Evolutionary conservation across 2,888 invertebrate genomes (phyloP), one percentile per base, ranked within the genome.

Genomic region (Nemotelus pantherinus): DNA sequence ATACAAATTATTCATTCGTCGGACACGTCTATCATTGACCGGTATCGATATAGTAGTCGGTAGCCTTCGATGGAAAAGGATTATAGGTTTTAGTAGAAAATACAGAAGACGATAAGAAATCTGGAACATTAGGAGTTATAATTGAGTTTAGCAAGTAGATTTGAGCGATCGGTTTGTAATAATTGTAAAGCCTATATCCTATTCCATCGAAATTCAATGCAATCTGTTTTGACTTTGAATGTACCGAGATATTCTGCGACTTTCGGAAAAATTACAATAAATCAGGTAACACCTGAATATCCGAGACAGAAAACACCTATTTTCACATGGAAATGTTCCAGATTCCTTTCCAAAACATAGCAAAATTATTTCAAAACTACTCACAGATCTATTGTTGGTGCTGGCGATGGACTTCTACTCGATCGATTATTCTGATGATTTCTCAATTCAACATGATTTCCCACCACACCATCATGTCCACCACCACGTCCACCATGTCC

Each of bases 331-430:
- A 57, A 50, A 3, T 48, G 64, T 53, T 75, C 77, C 75, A 43
- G 67, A 55, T 41, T 77, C 76, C 80, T 79, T 72, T 44, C 39
- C 9, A 53, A 65, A 57, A 60, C 39, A 64, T 43, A 67, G 45
- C n/a, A 39, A 3, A 3, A 63, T 63, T 63, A 7, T 5, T 43
- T n/a, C 43, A 41, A 63, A 41, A 9, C 4, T 79, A 81, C 85
- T 85, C 83, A 85, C 85, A 82, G 77, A 72, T 86, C 85, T 41
- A 82, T 78, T 3, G 80, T 81, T 53, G 82, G 80, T 57, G 82
- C 82, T 3, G 85, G 85, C 3, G 85, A 85, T 25, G 84, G 82
- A 74, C 83, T 82, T 65, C 83, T 63, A 77, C 81, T 81, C 50
- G 81, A 80, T 64, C 82, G 82, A 50, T 76, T 77, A 70, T 80